Percentiles rank a stretch among this genome's conserved stretches.
These are phyloP conservation scores for Agonopterix alstromeriana DNA, from an alignment of 2,888 invertebrate genomes.

Conservation along the genomic window DNA sequence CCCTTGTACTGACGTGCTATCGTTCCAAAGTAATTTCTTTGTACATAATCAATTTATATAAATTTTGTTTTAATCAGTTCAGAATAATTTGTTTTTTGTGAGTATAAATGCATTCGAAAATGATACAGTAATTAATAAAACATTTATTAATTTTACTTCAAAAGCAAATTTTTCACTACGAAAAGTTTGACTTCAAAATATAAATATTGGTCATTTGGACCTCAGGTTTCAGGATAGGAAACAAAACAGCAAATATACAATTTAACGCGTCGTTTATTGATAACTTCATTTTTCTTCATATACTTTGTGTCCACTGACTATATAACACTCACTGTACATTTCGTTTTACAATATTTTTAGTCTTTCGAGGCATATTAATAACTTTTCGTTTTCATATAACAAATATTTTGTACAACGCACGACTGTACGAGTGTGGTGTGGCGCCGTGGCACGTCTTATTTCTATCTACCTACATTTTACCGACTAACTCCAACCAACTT, in stretches of 20 bases:
- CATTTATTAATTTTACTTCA: too few relatives aligned
- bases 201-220: neutral
- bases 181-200: neutral
- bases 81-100: too few relatives aligned
- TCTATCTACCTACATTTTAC: slow-evolving; percentile 63
- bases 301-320: slow-evolving; percentile 77
- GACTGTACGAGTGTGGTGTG: slow-evolving; percentile 63
- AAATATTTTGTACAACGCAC: slow-evolving; percentile 76
- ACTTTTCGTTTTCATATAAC: slow-evolving; percentile 70
- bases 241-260: slow-evolving; percentile 64
- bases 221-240: neutral
- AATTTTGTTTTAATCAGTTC: too few relatives aligned
- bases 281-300: slow-evolving; percentile 74
- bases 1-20: neutral
- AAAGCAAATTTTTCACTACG: too few relatives aligned
- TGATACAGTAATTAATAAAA: too few relatives aligned
- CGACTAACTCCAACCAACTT: slow-evolving; percentile 57
- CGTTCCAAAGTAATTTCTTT: too few relatives aligned
- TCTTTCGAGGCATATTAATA: slow-evolving; percentile 65
- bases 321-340: slow-evolving; percentile 78
- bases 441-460: slow-evolving; percentile 69
- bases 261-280: slow-evolving; percentile 74
- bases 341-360: slow-evolving; percentile 72
- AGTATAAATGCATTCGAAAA: too few relatives aligned
- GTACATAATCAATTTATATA: too few relatives aligned